A percentile compares a stretch with the other conserved stretches of the same genome.
Evolutionary conservation across 2,888 invertebrate species (phyloP).

Genomic region (Mesochorus sp.): DNA sequence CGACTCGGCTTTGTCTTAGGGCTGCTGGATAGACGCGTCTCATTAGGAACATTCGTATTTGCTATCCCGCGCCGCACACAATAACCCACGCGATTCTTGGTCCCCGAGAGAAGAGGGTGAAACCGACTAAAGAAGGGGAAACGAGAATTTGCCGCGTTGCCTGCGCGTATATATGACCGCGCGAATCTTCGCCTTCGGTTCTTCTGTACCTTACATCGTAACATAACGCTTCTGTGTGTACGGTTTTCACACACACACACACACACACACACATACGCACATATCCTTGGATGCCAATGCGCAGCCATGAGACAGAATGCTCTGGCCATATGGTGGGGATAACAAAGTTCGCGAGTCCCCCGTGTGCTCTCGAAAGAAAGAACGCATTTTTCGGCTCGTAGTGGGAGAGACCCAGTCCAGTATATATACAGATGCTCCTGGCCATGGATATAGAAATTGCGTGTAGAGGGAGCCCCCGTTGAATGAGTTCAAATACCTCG

Average conservation of each 20-base stretch:
- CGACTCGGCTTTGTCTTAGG: slow-evolving; percentile 48
- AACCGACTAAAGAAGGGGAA: slow-evolving; percentile 23
- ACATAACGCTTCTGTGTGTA: slow-evolving; percentile 63
- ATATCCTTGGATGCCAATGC: neutral
- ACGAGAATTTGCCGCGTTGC: slow-evolving; percentile 65
- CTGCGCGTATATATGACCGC: slow-evolving; percentile 72
- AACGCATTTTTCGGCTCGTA: slow-evolving; percentile 34
- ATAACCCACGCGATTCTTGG: slow-evolving; percentile 44
- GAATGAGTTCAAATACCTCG: slow-evolving; percentile 75
- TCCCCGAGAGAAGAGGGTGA: slow-evolving; percentile 47
- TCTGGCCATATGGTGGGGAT: slow-evolving; percentile 39
- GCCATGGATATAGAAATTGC: slow-evolving; percentile 59
- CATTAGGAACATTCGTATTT: slow-evolving; percentile 75
- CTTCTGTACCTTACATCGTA: slow-evolving; percentile 59
- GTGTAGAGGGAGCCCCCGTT: slow-evolving; percentile 41
- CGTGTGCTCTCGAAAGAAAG: slow-evolving; percentile 36
- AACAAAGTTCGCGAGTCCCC: slow-evolving; percentile 54
- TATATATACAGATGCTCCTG: slow-evolving; percentile 33
- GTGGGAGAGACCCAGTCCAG: slow-evolving; percentile 51
- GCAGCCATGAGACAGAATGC: slow-evolving; percentile 8
- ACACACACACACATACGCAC: neutral
- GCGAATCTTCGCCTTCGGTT: slow-evolving; percentile 69
- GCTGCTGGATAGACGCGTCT: slow-evolving; percentile 48
- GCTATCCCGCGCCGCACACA: slow-evolving; percentile 74
- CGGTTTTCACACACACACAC: slow-evolving; percentile 45